Percentiles rank a stretch among this genome's conserved stretches.
These are phyloP conservation scores for Protaetia brevitarsis DNA, from an alignment of 1,140 invertebrate species.

Conservation along the genomic window DNA sequence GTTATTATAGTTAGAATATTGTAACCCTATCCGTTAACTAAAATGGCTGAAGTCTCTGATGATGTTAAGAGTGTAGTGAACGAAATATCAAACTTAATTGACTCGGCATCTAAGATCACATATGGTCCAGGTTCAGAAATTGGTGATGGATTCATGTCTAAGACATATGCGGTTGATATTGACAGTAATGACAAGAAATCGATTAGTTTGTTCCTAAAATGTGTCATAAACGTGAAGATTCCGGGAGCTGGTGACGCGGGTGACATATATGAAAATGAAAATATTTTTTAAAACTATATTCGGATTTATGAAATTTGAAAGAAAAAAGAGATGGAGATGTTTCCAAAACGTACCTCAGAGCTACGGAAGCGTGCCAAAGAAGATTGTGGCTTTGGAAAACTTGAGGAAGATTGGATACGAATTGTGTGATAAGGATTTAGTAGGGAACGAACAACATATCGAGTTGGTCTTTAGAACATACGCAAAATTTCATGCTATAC, in stretches of 20 bases:
- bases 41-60: too few relatives aligned
- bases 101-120: too few relatives aligned
- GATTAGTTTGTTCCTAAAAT: not conserved
- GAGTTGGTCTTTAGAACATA: not conserved
- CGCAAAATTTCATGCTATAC: constrained; percentile 19
- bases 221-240: not conserved
- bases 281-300: not conserved
- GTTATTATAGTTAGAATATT: too few relatives aligned
- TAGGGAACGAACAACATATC: constrained; percentile 13
- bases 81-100: too few relatives aligned
- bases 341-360: not conserved
- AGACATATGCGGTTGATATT: not conserved
- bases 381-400: constrained; percentile 10
- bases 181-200: not conserved
- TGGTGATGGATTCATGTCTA: not conserved
- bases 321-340: not conserved
- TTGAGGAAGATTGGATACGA: constrained; percentile 1
- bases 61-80: too few relatives aligned
- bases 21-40: too few relatives aligned
- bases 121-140: not conserved
- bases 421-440: not conserved
- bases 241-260: not conserved
- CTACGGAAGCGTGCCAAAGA: not conserved
- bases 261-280: not conserved
- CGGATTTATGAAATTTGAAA: not conserved